Base-by-base conservation (phyloP, 2,113 vertebrate genomes). In the Myrmecophaga tridactyla region DNA sequence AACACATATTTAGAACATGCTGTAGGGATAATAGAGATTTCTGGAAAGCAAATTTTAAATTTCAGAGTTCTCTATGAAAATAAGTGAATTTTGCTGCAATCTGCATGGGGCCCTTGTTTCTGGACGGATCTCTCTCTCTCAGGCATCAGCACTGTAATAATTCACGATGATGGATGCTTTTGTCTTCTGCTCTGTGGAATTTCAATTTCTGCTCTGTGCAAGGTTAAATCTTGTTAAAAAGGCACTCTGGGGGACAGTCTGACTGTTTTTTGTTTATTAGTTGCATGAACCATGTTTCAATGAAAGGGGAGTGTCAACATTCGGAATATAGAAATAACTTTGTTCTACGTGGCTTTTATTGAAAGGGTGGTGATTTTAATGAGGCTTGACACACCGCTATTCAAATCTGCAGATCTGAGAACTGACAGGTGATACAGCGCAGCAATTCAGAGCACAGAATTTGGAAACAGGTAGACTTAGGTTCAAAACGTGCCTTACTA, bases 1-100 rank as follows among this genome's bases (percentile, higher is more conserved):
- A 92, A 43, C 89, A 97, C 97, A 97, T 97, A 89, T 95, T 97
- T 94, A 95, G 73, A 93, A 89, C 82, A 83, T 78, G 73, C 31
- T 76, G 89, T 75, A 56, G 65, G 73, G 78, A 93, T 93, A 84
- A 92, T 96, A 96, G 67, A 62, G 76, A 82, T 51, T 82, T 91
- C 41, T 58, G 69, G 70, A 90, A 90, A 95, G 77, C 51, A 53
- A 43, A 78, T 73, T 94, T 94, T 96, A 81, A 4, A 92, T 96
- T 96, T 94, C 92, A 76, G 86, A 91, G 86, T 94, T 95, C 80
- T n/a, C 63, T 88, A 15, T 83, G 89, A 92, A 95, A 75, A 69
- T 78, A 48, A 82, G 25, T 78, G 63, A 94, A 75, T 23, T 94
- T 96, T 76, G 48, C 60, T 63, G 56, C 70, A 8, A 6, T 89